These are phyloP conservation scores for Nothobranchius furzeri DNA, from an alignment of 2,113 vertebrate species.

Conservation along the genomic window DNA sequence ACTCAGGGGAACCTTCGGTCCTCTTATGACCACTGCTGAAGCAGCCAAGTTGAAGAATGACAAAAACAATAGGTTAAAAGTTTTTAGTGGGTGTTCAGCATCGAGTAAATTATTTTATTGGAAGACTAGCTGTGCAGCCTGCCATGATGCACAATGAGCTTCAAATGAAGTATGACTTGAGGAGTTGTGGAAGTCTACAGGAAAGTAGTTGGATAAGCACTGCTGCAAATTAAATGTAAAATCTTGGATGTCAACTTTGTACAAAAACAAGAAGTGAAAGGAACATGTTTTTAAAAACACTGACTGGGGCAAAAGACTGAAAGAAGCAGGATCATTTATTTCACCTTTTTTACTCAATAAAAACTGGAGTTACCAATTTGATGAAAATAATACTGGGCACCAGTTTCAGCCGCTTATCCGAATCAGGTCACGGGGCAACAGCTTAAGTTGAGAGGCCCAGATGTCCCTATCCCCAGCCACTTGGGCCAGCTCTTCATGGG, in stretches of 20 bases:
- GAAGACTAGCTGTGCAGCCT: conserved; percentile 1
- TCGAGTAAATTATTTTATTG: neutral
- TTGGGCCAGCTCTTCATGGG: too few relatives aligned
- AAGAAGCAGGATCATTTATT: neutral
- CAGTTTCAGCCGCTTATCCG: too few relatives aligned
- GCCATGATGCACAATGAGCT: conserved; percentile 33
- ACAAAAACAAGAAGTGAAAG: conserved; percentile 18
- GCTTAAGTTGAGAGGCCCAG: too few relatives aligned
- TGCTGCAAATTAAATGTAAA: conserved; percentile 17
- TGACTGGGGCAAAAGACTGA: neutral
- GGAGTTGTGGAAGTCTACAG: conserved; percentile 1
- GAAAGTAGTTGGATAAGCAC: conserved; percentile 6
- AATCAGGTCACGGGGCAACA: too few relatives aligned
- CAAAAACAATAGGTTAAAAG: conserved; percentile 1
- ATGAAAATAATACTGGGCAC: too few relatives aligned
- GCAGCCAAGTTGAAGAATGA: conserved; percentile 17
- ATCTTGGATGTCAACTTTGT: conserved; percentile 16
- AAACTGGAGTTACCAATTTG: too few relatives aligned
- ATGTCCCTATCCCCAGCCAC: too few relatives aligned
- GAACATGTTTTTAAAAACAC: neutral
- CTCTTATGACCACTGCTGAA: conserved; percentile 21
- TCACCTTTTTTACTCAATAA: neutral
- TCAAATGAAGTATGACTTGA: conserved; percentile 12
- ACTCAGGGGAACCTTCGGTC: conserved; percentile 7
- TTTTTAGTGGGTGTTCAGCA: conserved; percentile 6